These are phyloP conservation scores for Danaus chrysippus DNA, from an alignment of 2,888 invertebrate genomes.

Conservation along the genomic window DNA sequence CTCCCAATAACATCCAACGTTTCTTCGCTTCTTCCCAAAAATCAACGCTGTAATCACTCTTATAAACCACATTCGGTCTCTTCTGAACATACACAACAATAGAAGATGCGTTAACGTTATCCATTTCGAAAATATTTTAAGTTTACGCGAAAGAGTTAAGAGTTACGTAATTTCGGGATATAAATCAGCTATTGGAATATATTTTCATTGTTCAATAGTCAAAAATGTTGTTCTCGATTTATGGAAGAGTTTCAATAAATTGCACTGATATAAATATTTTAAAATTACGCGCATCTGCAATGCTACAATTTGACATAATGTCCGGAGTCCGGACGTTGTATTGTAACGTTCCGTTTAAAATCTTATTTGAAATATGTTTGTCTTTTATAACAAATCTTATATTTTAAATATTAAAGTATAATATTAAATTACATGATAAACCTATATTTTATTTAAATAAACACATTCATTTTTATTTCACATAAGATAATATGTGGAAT, in stretches of 20 bases:
- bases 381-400: no score
- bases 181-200: no score
- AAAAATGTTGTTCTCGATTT: no score
- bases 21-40: conserved; percentile 49
- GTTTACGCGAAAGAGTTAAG: background rate
- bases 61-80: conserved; percentile 26
- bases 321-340: conserved; percentile 9
- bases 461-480: no score
- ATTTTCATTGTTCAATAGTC: no score
- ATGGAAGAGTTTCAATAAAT: conserved; percentile 15
- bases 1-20: conserved; percentile 59
- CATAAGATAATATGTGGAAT: no score
- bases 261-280: conserved; percentile 33
- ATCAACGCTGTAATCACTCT: conserved; percentile 46
- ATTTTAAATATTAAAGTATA: no score
- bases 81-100: conserved; percentile 32
- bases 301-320: conserved; percentile 35
- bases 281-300: conserved; percentile 57
- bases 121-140: conserved; percentile 23
- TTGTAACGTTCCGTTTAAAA: conserved; percentile 13
- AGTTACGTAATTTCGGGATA: background rate
- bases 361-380: background rate
- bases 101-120: conserved; percentile 27
- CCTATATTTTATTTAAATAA: no score
- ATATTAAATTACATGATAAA: no score